Percentiles rank a stretch among this genome's conserved stretches.
Conservation (phyloP, 2,113 vertebrate species). For the Delphinus delphis region DNA sequence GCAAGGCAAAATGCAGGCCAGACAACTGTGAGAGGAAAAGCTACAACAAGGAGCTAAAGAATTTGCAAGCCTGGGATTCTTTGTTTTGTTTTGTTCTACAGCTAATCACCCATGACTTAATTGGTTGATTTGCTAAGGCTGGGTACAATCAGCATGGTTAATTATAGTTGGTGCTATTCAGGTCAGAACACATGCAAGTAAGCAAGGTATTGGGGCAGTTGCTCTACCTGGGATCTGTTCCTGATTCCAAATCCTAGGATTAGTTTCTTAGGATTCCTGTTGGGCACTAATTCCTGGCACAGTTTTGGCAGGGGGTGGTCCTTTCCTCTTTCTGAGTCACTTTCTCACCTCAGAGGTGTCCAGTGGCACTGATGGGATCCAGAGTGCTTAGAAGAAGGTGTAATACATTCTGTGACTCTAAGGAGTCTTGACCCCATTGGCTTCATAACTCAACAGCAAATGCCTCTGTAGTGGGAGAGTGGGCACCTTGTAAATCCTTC, state of each 20-base stretch:
- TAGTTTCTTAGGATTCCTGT: background rate
- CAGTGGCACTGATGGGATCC: background rate
- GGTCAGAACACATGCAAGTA: constrained; percentile 58
- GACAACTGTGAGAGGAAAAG: background rate
- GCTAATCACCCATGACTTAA: constrained; percentile 49
- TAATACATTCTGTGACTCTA: background rate
- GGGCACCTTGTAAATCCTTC: background rate
- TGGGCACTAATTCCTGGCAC: background rate
- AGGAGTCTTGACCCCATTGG: background rate
- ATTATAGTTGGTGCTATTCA: constrained; percentile 63
- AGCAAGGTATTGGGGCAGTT: background rate
- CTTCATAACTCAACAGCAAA: background rate
- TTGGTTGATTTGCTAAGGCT: constrained; percentile 59
- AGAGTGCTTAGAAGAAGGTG: background rate
- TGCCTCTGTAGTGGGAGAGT: background rate
- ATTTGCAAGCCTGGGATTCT: constrained; percentile 44
- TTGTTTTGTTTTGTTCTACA: constrained; percentile 55
- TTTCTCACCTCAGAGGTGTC: background rate
- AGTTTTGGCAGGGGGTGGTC: background rate
- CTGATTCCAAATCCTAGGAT: background rate
- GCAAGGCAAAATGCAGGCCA: background rate
- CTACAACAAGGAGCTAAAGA: constrained; percentile 31
- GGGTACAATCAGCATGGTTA: constrained; percentile 51
- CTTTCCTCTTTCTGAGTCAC: background rate
- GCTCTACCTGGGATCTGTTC: background rate